Evolutionary conservation across 2,113 vertebrate species (phyloP).

Genomic region (Chaetodon auriga): DNA sequence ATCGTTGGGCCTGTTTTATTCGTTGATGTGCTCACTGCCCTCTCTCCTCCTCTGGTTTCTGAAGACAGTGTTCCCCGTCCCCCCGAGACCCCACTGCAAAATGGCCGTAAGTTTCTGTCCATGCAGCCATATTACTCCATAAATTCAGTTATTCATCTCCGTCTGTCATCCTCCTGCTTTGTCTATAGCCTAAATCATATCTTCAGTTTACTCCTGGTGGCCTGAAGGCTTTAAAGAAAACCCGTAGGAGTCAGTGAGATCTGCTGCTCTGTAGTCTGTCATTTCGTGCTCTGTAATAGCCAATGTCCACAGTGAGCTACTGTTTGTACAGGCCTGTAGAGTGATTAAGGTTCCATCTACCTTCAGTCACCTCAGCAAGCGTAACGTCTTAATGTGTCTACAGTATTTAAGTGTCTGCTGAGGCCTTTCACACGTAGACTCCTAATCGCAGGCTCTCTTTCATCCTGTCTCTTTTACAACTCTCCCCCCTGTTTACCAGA

Average conservation of each 20-base stretch:
- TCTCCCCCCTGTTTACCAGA: rapidly evolving
- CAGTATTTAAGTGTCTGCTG: background rate
- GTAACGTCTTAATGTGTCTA: background rate
- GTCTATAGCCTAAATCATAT: background rate
- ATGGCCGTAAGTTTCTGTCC: slow-evolving; percentile 87
- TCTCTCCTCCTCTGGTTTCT: slow-evolving; percentile 57
- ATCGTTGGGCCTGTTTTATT: background rate
- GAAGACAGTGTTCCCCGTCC: slow-evolving; percentile 92
- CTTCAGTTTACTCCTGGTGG: background rate
- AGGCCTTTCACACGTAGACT: background rate
- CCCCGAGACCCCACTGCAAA: slow-evolving; percentile 94
- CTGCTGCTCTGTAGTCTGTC: background rate
- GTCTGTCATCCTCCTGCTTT: background rate
- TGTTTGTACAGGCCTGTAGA: too few relatives aligned
- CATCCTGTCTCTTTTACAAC: background rate
- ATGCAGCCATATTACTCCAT: background rate
- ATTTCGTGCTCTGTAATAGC: slow-evolving; percentile 14
- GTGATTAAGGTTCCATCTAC: background rate
- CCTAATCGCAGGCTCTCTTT: background rate
- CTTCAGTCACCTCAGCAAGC: background rate
- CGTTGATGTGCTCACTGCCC: slow-evolving; percentile 18
- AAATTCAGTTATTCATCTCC: background rate
- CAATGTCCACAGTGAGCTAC: background rate
- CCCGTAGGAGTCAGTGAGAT: background rate
- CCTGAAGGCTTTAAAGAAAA: background rate